Evolutionary conservation across 2,797 vertebrate species (phyloP), one percentile per base, ranked within the genome.

Genomic region (Sorex maritimensis): DNA sequence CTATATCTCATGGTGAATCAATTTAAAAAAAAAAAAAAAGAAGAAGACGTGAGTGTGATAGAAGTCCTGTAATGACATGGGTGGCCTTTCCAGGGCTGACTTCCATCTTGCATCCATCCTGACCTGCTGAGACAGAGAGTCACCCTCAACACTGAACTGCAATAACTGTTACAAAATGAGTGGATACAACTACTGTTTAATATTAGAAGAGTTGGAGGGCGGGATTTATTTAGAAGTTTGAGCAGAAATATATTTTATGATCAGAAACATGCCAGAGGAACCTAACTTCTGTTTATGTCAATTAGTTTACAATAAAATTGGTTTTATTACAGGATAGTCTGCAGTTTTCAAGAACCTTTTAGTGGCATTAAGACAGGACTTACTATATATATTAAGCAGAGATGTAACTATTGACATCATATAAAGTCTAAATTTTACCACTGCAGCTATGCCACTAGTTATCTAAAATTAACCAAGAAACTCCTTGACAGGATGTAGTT

Each of bases 381-480:
- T 63, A 83, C 24, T 41, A 24, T 74, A 38, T 67, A 65, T 81
- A 72, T 73, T 19, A 61, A 5, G 61, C 30, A 73, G 63, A 79
- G 11, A 79, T 46, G 69, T 72, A 61, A 86, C 68, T 77, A 34
- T 65, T 78, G 24, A 77, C 13, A 91, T 65, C 30, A 77, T 28
- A 63, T 55, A 82, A 24, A 46, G 4, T 88, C 71, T 72, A 65
- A 94, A 86, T 94, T 89, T 30, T 7, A 74, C 58, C 19, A 41
- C 65, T 71, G 38, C 12, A 2, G 6, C 72, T 79, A 8, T 78
- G 49, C 26, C 21, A 58, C 19, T 86, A n/a, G 1, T 9, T 5
- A 10, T 23, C 23, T 79, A 72, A 84, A 63, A 74, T 83, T 49
- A 74, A 67, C 44, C 52, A 21, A 94, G 23, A 96, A 86, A 80